Evolutionary conservation across 1,140 invertebrate genomes (phyloP), one percentile per base, ranked within the genome.

Genomic region (Pseudomyrmex pallidus): DNA sequence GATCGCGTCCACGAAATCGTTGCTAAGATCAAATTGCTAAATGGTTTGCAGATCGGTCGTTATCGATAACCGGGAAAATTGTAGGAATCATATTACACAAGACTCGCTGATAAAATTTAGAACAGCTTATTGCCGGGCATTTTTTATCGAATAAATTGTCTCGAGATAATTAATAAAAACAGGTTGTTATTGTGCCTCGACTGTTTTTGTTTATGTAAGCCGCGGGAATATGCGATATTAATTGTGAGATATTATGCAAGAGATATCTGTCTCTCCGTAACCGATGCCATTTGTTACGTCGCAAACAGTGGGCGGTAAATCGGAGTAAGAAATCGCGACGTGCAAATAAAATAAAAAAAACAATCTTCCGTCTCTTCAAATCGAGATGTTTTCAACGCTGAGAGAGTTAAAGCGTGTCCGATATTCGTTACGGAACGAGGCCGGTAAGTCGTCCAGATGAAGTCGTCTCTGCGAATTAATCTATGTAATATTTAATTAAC

Each of bases 401-500:
- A 50, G 8, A 64, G 3, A 25, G 46, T 46, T 56, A n/a, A 67
- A 44, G 56, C 35, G 35, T 7, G 35, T 35, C 35, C 35, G 35
- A 35, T 35, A 35, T 35, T 35, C 35, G 35, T 35, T 35, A 35
- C 35, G 25, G 25, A 35, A 35, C 25, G 35, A 35, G 5, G 35
- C 35, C 35, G 35, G 35, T 7, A 35, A 35, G 35, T 70, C 9
- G 35, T 70, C 5, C 35, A 10, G 15, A 44, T 22, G 35, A 68
- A 35, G 50, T n/a, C 46, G 66, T 70, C 20, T 77, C 25, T 20
- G 50, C 44, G 12, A 35, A 35, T 48, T 25, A 56, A 80, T 59
- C 20, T 35, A 70, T 44, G 15, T 59, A 59, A 72, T 80, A 25
- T 80, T 70, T 46, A 80, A 80, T 80, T 80, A 80, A 80, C 64